Evolutionary conservation across 2,797 vertebrate genomes (phyloP).

Genomic region (Pipistrellus nathusii): DNA sequence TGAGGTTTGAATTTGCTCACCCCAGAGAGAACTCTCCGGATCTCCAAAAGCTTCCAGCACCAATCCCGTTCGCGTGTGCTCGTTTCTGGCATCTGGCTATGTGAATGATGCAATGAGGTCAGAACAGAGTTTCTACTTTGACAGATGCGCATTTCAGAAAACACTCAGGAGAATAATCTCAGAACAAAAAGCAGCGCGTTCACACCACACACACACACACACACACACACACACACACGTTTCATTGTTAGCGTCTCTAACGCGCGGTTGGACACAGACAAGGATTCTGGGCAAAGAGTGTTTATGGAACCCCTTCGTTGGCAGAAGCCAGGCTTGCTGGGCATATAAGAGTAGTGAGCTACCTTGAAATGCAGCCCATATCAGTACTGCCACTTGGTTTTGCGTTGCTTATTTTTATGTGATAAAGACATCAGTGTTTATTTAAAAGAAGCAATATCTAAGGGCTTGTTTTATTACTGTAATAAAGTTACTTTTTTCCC

Average conservation of each 20-base stretch:
- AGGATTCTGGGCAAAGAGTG: neutral
- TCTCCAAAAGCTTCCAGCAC: neutral
- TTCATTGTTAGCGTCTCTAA: neutral
- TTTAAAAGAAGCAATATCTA: conserved; percentile 57
- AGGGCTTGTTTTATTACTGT: neutral
- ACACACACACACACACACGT: neutral
- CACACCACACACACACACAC: neutral
- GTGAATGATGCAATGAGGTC: neutral
- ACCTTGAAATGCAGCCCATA: neutral
- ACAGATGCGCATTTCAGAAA: conserved; percentile 14
- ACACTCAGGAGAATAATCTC: neutral
- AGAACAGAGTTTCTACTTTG: conserved; percentile 22
- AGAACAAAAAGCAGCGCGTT: neutral
- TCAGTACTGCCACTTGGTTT: neutral
- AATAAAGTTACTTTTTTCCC: conserved; percentile 49
- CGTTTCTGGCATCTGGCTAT: neutral
- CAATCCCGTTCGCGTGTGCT: neutral
- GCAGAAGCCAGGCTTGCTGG: neutral
- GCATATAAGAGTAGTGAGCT: neutral
- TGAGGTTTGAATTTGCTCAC: neutral
- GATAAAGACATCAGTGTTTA: neutral
- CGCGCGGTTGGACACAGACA: neutral
- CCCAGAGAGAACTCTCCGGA: neutral
- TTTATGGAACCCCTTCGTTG: neutral
- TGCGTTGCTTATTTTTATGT: neutral